Evolutionary conservation across 2,113 vertebrate species (phyloP).

Genomic region (Cyanoliseus patagonus): DNA sequence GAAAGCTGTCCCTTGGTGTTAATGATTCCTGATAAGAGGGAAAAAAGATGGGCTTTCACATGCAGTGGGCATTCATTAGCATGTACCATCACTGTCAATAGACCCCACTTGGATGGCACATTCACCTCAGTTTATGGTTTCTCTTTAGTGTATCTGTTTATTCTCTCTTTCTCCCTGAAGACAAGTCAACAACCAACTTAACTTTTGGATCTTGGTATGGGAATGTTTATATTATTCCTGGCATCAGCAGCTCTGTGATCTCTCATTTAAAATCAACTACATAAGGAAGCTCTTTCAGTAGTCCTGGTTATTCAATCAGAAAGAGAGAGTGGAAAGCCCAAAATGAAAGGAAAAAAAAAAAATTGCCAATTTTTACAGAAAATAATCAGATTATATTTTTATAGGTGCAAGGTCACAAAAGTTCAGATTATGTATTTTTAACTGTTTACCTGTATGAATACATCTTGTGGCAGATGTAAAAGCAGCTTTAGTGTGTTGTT

Average conservation of each 20-base stretch:
- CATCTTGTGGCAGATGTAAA: background rate
- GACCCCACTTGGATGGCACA: background rate
- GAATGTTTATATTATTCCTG: background rate
- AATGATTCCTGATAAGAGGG: background rate
- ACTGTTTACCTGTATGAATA: background rate
- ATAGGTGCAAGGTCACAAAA: background rate
- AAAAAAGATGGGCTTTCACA: background rate
- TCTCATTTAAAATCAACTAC: background rate
- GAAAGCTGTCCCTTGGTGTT: background rate
- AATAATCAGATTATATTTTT: background rate
- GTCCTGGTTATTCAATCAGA: background rate
- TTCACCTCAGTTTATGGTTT: background rate
- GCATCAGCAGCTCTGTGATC: background rate
- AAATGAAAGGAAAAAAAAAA: background rate
- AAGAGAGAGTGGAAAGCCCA: background rate
- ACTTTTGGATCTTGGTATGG: background rate
- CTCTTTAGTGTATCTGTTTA: background rate
- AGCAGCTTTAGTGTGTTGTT: background rate
- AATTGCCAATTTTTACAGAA: background rate
- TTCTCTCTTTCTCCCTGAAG: background rate
- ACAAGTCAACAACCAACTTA: background rate
- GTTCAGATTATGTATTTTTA: background rate
- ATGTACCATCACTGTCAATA: background rate
- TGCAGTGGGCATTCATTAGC: background rate
- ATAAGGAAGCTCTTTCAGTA: background rate